These are phyloP conservation scores for Arothron firmamentum DNA, from an alignment of 2,113 vertebrate genomes.

Conservation along the genomic window DNA sequence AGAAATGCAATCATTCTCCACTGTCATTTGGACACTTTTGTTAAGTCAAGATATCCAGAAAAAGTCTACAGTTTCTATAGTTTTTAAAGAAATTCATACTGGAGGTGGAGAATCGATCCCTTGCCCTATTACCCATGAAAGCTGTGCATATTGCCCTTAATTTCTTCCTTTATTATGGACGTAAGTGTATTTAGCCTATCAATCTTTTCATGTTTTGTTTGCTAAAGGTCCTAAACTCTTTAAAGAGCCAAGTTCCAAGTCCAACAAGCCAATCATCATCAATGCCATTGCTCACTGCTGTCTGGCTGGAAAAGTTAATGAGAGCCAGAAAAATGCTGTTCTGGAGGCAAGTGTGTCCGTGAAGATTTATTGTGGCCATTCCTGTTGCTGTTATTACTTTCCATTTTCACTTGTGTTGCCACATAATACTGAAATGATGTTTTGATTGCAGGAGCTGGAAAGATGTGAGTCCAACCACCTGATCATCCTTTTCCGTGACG, in stretches of 20 bases:
- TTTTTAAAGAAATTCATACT: too few species aligned
- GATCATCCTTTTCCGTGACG: slow-evolving; percentile 93
- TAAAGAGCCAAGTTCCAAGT: slow-evolving; percentile 94
- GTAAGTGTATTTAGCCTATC: too few species aligned
- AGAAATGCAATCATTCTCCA: background rate
- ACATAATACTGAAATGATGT: background rate
- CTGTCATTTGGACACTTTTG: too few species aligned
- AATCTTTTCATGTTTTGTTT: background rate
- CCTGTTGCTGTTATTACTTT: background rate
- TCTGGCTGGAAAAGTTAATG: slow-evolving; percentile 93
- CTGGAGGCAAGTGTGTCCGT: slow-evolving; percentile 78
- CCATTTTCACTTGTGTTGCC: background rate
- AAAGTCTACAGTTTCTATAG: too few species aligned
- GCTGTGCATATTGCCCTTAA: background rate
- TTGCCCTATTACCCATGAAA: too few species aligned
- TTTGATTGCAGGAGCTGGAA: slow-evolving; percentile 83
- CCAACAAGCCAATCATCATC: slow-evolving; percentile 93
- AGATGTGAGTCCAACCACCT: slow-evolving; percentile 95
- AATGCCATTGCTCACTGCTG: slow-evolving; percentile 95
- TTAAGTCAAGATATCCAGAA: too few species aligned
- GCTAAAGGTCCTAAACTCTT: slow-evolving; percentile 88
- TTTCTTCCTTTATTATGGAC: background rate
- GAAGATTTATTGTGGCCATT: too few species aligned
- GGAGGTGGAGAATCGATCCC: too few species aligned
- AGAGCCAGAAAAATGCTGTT: slow-evolving; percentile 86